Conservation (phyloP, 2,113 vertebrate genomes). For the Saimiri boliviensis region DNA sequence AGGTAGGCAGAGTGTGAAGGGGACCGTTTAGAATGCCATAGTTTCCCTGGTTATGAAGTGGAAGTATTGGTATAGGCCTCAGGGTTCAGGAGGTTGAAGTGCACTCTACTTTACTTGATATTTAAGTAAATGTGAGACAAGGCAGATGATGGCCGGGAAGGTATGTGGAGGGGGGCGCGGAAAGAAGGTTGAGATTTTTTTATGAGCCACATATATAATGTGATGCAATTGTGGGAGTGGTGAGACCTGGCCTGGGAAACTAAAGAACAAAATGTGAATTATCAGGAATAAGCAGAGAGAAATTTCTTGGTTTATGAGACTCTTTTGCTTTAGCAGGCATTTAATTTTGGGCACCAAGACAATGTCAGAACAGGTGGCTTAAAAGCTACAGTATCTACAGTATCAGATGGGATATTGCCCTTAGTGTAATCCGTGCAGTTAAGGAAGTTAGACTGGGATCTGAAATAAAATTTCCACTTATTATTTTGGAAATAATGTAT, state of each 20-base stretch:
- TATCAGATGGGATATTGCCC: not conserved
- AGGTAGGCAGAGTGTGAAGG: not conserved
- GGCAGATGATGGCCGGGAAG: not conserved
- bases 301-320: not conserved
- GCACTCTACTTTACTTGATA: not conserved
- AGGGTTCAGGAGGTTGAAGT: not conserved
- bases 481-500: slow-evolving; percentile 16
- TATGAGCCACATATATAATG: not conserved
- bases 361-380: not conserved
- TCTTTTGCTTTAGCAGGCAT: slow-evolving; percentile 20
- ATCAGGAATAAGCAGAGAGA: not conserved
- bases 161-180: not conserved
- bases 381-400: not conserved
- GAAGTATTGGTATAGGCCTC: not conserved
- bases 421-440: not conserved
- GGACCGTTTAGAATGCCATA: not conserved
- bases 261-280: not conserved
- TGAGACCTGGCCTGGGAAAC: not conserved
- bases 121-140: not conserved
- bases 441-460: not conserved
- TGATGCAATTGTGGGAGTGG: not conserved
- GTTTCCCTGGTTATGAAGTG: not conserved
- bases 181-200: not conserved
- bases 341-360: slow-evolving; percentile 28
- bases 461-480: slow-evolving; percentile 43